These are phyloP conservation scores for Nanger granti DNA, from an alignment of 2,113 vertebrate species.

Conservation along the genomic window DNA sequence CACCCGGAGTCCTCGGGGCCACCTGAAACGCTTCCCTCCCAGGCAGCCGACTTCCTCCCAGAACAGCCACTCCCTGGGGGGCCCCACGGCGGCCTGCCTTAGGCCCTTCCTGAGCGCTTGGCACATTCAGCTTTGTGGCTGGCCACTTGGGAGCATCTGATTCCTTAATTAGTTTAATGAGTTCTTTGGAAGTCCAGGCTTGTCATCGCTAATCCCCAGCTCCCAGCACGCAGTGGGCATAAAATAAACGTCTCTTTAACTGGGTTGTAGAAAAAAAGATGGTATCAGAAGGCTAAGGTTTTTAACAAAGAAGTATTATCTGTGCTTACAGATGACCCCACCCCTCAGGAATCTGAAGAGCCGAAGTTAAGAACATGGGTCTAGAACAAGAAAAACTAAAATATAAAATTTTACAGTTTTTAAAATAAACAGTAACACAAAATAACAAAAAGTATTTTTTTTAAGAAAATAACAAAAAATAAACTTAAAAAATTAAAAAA, in stretches of 20 bases:
- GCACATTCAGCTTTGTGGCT: background rate
- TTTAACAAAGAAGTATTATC: background rate
- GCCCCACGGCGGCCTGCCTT: fast-evolving
- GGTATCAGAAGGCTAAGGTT: background rate
- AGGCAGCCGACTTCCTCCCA: background rate
- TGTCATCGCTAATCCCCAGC: background rate
- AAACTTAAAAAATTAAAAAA: background rate
- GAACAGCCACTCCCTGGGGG: fast-evolving
- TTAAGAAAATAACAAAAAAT: background rate
- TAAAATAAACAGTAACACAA: background rate
- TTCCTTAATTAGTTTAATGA: background rate
- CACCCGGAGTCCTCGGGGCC: background rate
- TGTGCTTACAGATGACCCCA: background rate
- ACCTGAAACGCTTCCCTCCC: background rate
- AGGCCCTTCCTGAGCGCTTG: background rate
- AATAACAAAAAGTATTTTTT: background rate
- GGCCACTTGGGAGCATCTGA: background rate
- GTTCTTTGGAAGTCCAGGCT: background rate
- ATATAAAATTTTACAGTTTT: background rate
- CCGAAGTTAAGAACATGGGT: background rate
- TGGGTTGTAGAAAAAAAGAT: background rate
- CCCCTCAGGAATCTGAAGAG: background rate
- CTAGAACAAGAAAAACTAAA: background rate
- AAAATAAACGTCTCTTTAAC: background rate
- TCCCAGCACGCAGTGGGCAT: background rate